Percentiles rank a stretch among this genome's conserved stretches.
Evolutionary conservation across 53 echinoderm and acorn worm genomes (phyloP).

Genomic region (Arbacia lixula): DNA sequence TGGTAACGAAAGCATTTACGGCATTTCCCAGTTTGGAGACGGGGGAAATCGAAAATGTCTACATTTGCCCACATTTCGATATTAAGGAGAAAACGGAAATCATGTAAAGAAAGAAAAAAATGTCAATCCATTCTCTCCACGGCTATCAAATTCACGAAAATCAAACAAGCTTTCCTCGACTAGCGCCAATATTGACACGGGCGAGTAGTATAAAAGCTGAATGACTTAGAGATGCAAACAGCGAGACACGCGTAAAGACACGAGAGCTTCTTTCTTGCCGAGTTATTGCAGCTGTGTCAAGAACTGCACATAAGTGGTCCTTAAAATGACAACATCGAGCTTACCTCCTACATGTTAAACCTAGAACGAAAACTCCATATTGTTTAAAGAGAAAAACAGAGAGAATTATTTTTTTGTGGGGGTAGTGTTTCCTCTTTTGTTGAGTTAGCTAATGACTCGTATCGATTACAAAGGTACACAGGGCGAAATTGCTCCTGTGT

Average conservation of each 20-base stretch:
- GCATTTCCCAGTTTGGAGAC: too few species aligned
- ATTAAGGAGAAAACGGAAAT: conserved; percentile 37
- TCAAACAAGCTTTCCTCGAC: conserved; percentile 39
- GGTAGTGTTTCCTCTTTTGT: conserved; percentile 26
- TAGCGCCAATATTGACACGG: conserved; percentile 36
- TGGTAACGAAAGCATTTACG: too few species aligned
- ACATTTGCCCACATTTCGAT: conserved; percentile 43
- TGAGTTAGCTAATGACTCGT: conserved; percentile 29
- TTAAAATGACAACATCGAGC: conserved; percentile 28
- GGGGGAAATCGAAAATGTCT: conserved; percentile 42
- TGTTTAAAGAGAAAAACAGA: neutral
- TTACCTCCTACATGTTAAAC: conserved; percentile 24
- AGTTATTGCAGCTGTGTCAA: conserved; percentile 42
- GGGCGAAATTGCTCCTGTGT: conserved; percentile 17
- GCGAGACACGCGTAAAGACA: neutral
- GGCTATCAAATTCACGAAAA: conserved; percentile 48
- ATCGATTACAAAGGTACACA: conserved; percentile 25
- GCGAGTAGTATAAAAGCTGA: conserved; percentile 30
- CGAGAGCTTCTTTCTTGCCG: neutral
- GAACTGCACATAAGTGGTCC: conserved; percentile 31
- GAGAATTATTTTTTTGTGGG: neutral
- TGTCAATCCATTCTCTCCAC: conserved; percentile 7
- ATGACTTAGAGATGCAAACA: conserved; percentile 45
- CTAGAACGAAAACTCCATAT: conserved; percentile 15
- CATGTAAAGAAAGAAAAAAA: conserved; percentile 19